Percentiles rank a stretch among this genome's conserved stretches.
These are phyloP conservation scores for Anoplophora glabripennis DNA, from an alignment of 1,140 invertebrate species.

Conservation along the genomic window DNA sequence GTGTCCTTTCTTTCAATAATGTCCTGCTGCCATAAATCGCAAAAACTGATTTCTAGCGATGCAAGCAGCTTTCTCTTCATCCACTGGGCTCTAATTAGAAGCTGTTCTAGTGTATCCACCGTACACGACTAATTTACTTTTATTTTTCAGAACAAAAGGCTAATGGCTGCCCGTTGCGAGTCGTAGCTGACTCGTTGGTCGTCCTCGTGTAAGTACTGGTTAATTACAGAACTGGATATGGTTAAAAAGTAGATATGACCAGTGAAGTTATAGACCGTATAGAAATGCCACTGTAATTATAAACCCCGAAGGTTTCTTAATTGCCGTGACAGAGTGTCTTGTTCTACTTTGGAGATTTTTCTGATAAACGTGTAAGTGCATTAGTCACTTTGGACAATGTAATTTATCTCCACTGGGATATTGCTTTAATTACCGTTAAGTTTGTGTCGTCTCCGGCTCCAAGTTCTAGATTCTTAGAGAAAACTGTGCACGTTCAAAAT, in stretches of 20 bases:
- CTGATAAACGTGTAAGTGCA: constrained; percentile 20
- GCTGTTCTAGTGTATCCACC: too few relatives aligned
- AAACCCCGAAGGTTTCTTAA: constrained; percentile 28
- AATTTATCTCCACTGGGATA: not conserved
- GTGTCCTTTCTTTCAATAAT: too few relatives aligned
- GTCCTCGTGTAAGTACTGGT: constrained; percentile 14
- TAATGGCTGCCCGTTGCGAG: not conserved
- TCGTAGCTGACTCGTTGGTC: constrained; percentile 1
- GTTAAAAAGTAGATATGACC: constrained; percentile 28
- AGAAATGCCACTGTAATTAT: constrained; percentile 31
- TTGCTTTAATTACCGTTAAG: too few relatives aligned
- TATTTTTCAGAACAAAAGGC: constrained; percentile 6
- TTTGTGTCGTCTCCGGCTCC: too few relatives aligned
- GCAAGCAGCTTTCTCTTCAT: too few relatives aligned
- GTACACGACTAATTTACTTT: too few relatives aligned
- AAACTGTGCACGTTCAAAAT: too few relatives aligned
- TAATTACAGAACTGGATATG: constrained; percentile 30
- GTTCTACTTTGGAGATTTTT: constrained; percentile 28
- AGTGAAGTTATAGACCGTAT: constrained; percentile 23
- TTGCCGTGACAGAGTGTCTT: constrained; percentile 31
- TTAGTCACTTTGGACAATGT: constrained; percentile 13
- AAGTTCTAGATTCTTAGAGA: too few relatives aligned
- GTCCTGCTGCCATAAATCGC: too few relatives aligned
- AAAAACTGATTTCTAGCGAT: too few relatives aligned
- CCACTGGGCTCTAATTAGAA: not conserved